Conservation (phyloP, 2,888 invertebrate genomes). For the Osmoderma eremita region DNA sequence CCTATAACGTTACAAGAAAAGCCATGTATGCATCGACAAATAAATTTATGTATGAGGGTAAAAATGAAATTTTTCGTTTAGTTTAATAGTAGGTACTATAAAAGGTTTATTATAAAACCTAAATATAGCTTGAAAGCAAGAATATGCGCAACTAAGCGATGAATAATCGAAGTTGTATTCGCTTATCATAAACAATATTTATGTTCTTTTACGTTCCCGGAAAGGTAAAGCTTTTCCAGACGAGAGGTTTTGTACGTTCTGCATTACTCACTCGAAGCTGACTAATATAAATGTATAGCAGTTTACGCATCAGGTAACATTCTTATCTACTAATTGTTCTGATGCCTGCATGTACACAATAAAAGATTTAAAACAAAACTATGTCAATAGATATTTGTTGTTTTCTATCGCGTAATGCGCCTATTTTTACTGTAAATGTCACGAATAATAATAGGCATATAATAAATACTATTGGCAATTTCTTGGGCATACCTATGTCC, state of each 20-base stretch:
- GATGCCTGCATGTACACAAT: neutral
- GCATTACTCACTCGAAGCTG: constrained; percentile 26
- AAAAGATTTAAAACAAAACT: constrained; percentile 9
- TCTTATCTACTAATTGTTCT: constrained; percentile 19
- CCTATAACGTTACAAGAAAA: too few relatives aligned
- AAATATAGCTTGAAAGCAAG: too few relatives aligned
- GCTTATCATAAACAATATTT: constrained; percentile 16
- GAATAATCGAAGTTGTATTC: neutral
- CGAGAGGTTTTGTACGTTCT: constrained; percentile 4
- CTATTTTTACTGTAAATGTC: neutral
- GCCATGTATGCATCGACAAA: too few relatives aligned
- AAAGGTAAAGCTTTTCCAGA: constrained; percentile 30
- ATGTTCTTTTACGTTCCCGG: constrained; percentile 22
- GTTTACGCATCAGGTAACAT: constrained; percentile 36
- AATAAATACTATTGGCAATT: neutral
- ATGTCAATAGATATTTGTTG: constrained; percentile 16
- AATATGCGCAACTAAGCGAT: too few relatives aligned
- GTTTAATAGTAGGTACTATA: too few relatives aligned
- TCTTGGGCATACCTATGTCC: too few relatives aligned
- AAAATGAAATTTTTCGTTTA: too few relatives aligned
- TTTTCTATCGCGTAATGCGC: constrained; percentile 1
- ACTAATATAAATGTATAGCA: constrained; percentile 29
- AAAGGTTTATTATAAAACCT: too few relatives aligned
- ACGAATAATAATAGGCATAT: neutral
- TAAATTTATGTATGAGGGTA: too few relatives aligned